phyloP scores from a whole-genome alignment of 2,888 invertebrate genomes.

The Ganaspis brasiliensis region DNA sequence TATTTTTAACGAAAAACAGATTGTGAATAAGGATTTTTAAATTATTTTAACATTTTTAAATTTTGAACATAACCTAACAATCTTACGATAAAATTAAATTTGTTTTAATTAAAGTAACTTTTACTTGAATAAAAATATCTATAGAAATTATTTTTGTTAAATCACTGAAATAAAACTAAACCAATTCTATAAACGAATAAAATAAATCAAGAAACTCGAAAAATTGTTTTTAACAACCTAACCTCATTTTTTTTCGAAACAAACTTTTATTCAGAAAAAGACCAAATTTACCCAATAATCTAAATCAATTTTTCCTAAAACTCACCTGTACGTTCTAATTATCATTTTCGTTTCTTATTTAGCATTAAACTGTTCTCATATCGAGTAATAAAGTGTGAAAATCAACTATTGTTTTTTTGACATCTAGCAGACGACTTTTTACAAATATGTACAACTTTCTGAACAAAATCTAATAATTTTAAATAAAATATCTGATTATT shows the following conservation, averaged over 20 bases:
- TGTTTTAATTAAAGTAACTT: too few species aligned
- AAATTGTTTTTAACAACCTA: too few species aligned
- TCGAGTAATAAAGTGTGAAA: not conserved
- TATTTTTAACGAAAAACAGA: too few species aligned
- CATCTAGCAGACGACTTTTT: conserved; percentile 20
- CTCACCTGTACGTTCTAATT: not conserved
- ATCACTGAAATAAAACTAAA: not conserved
- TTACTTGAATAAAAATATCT: too few species aligned
- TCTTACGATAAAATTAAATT: too few species aligned
- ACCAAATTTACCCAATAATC: not conserved
- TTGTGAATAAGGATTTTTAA: too few species aligned
- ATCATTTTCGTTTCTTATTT: not conserved
- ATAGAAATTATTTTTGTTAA: not conserved
- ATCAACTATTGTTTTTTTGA: not conserved
- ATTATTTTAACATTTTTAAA: too few species aligned
- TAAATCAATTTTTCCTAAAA: not conserved
- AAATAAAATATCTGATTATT: too few species aligned
- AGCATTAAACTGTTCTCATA: too few species aligned
- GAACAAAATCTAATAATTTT: too few species aligned
- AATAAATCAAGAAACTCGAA: not conserved
- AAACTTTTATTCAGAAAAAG: not conserved
- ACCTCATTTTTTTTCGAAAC: not conserved
- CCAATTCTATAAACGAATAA: not conserved
- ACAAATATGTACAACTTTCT: not conserved
- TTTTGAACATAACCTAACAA: too few species aligned